These are phyloP conservation scores for Escarpia spicata DNA, from an alignment of 2,888 invertebrate species.

Conservation along the genomic window DNA sequence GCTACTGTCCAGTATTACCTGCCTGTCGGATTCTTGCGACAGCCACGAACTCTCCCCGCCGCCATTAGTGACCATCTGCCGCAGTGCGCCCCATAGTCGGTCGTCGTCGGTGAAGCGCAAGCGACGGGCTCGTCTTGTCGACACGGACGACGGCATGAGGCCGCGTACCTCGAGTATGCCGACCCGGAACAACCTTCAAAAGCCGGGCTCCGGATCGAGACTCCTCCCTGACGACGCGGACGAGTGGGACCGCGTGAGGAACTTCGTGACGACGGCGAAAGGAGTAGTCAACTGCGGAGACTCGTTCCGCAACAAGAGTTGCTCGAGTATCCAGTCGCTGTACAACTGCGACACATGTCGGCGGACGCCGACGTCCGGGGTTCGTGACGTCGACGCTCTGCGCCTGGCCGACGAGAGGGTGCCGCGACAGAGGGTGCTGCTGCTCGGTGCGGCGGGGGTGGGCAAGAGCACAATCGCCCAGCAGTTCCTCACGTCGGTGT, in stretches of 20 bases:
- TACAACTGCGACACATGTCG: slow-evolving; percentile 21
- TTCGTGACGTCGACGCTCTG: background rate
- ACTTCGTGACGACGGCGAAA: slow-evolving; percentile 89
- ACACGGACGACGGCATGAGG: slow-evolving; percentile 44
- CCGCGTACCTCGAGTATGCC: slow-evolving; percentile 61
- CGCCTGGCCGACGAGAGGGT: background rate
- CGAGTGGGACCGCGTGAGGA: slow-evolving; percentile 79
- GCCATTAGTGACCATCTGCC: background rate
- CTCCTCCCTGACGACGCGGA: slow-evolving; percentile 31
- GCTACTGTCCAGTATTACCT: background rate
- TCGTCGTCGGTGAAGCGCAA: slow-evolving; percentile 29
- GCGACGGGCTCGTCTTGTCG: background rate
- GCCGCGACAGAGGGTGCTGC: slow-evolving; percentile 71
- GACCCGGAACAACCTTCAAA: slow-evolving; percentile 17
- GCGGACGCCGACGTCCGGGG: slow-evolving; percentile 27
- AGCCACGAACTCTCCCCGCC: background rate
- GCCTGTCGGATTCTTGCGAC: background rate
- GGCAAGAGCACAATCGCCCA: slow-evolving; percentile 77
- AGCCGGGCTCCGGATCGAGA: background rate
- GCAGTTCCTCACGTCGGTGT: slow-evolving; percentile 78
- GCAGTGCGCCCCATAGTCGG: slow-evolving; percentile 37
- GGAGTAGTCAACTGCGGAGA: slow-evolving; percentile 93
- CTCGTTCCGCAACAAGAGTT: slow-evolving; percentile 82
- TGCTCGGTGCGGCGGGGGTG: slow-evolving; percentile 75
- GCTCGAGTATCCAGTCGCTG: slow-evolving; percentile 59